Evolutionary conservation across 2,797 vertebrate genomes (phyloP).

Genomic region (Squalus acanthias): DNA sequence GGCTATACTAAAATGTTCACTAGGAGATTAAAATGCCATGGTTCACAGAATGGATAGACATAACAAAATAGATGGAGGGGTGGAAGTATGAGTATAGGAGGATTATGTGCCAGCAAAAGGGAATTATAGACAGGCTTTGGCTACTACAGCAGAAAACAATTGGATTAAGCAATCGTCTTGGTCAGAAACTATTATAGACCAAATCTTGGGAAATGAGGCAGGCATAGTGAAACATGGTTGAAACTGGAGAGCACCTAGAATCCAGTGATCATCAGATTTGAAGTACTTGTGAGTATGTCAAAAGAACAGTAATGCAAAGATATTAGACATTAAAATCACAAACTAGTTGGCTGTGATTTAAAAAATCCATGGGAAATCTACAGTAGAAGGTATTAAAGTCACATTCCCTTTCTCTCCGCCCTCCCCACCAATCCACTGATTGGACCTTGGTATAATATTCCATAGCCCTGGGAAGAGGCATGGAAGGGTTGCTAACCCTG

Average conservation of each 20-base stretch:
- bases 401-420: background rate
- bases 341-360: background rate
- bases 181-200: background rate
- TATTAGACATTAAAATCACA: background rate
- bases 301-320: background rate
- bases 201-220: background rate
- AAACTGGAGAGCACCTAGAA: background rate
- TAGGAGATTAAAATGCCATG: background rate
- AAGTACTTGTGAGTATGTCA: background rate
- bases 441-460: background rate
- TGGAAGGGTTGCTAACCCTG: background rate
- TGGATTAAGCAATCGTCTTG: background rate
- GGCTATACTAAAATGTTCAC: background rate
- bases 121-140: background rate
- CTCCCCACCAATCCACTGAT: too few species aligned
- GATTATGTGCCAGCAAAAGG: background rate
- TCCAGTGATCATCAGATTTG: background rate
- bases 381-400: background rate
- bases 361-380: background rate
- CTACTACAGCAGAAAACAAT: background rate
- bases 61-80: background rate
- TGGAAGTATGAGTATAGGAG: background rate
- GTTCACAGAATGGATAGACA: background rate
- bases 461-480: background rate
- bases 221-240: background rate